These are phyloP conservation scores for Serripes groenlandicus DNA, from an alignment of 2,888 invertebrate genomes.

Conservation along the genomic window DNA sequence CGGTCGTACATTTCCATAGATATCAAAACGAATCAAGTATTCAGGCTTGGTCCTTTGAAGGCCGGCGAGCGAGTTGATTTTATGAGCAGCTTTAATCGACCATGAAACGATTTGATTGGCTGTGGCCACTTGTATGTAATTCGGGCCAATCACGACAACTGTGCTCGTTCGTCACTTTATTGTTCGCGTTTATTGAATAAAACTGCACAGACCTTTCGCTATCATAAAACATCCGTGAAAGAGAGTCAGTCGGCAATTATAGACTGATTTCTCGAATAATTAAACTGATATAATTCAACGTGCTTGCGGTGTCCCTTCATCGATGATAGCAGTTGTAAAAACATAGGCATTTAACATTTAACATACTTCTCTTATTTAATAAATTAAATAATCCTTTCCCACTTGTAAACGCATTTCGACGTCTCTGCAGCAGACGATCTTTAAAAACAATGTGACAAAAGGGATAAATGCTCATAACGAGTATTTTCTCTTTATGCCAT, in stretches of 20 bases:
- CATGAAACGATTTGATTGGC: conserved; percentile 58
- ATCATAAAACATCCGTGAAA: neutral
- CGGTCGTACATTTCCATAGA: neutral
- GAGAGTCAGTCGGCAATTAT: neutral
- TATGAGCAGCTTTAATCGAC: conserved; percentile 61
- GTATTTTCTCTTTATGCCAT: no score
- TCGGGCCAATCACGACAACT: conserved; percentile 44
- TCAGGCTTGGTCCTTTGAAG: conserved; percentile 52
- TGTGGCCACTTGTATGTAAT: conserved; percentile 52
- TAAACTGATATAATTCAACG: no score
- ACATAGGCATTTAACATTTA: no score
- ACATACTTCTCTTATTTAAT: no score
- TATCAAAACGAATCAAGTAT: conserved; percentile 29
- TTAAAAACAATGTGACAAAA: no score
- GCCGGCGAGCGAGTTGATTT: conserved; percentile 36
- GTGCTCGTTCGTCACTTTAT: conserved; percentile 47
- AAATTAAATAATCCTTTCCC: no score
- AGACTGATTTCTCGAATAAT: neutral
- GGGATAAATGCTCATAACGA: no score
- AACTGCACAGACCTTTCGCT: neutral
- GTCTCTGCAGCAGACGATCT: no score
- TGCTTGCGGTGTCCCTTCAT: no score
- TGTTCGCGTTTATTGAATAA: conserved; percentile 7
- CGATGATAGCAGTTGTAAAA: no score
- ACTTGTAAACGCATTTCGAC: no score